These are phyloP conservation scores for Dendrolimus kikuchii DNA, from an alignment of 1,140 invertebrate genomes.

Conservation along the genomic window DNA sequence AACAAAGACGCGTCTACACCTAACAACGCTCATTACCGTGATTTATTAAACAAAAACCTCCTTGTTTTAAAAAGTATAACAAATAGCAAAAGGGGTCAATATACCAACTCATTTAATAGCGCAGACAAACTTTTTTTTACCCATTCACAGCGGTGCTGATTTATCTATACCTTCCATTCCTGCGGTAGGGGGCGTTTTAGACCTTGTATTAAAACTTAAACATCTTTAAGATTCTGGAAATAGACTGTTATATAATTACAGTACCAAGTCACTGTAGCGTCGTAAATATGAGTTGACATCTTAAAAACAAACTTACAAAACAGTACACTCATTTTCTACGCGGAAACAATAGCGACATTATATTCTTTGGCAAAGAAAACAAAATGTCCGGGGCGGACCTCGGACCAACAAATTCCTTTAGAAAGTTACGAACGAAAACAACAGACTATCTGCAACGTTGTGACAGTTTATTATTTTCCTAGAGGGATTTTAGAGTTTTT, in stretches of 20 bases:
- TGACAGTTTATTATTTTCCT: slow-evolving; percentile 17
- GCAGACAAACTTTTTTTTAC: no score
- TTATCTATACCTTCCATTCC: no score
- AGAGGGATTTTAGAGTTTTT: background rate
- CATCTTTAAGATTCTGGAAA: no score
- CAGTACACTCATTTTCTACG: slow-evolving; percentile 19
- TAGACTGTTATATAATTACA: slow-evolving; percentile 4
- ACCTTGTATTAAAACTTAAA: no score
- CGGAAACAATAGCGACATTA: slow-evolving; percentile 19
- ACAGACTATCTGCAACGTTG: slow-evolving; percentile 5
- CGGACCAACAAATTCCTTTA: slow-evolving; percentile 15
- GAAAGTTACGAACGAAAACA: slow-evolving; percentile 10
- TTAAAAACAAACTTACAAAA: slow-evolving; percentile 7
- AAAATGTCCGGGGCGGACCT: slow-evolving; percentile 13
- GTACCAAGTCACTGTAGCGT: background rate
- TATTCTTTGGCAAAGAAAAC: slow-evolving; percentile 14
- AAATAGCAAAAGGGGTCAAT: no score
- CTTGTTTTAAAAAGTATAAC: no score
- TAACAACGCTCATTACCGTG: no score
- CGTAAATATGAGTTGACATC: slow-evolving; percentile 19
- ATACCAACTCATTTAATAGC: no score
- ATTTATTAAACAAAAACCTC: no score
- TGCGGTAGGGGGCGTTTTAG: no score
- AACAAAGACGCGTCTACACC: no score
- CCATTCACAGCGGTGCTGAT: no score